Conservation (phyloP, 2,113 vertebrate species). For the Nerophis ophidion region DNA sequence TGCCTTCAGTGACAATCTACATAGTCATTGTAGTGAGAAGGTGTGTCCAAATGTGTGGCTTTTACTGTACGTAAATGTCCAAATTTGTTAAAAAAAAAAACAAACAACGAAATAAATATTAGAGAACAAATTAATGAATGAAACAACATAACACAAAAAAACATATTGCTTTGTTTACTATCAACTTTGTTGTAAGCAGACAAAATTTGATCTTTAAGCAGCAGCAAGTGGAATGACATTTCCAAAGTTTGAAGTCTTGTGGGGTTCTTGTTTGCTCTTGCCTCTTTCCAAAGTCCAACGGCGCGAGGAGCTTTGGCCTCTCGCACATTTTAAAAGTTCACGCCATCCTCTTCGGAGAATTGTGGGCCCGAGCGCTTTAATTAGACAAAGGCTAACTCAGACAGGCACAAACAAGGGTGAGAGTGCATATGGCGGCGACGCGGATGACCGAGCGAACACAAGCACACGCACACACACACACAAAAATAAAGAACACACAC, state of each 20-base stretch:
- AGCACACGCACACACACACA: no score
- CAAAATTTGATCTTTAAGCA: background rate
- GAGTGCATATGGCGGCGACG: background rate
- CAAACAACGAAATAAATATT: no score
- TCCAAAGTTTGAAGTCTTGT: slow-evolving; percentile 31
- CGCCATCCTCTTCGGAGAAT: slow-evolving; percentile 28
- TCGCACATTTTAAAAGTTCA: slow-evolving; percentile 49
- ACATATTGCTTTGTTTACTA: no score
- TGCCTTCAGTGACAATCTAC: no score
- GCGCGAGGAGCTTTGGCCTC: slow-evolving; percentile 16
- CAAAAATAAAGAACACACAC: slow-evolving; percentile 42
- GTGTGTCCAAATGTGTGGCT: no score
- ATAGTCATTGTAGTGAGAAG: no score
- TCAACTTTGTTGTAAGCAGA: no score
- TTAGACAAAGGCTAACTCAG: slow-evolving; percentile 25
- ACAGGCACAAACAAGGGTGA: slow-evolving; percentile 4
- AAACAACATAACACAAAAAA: no score
- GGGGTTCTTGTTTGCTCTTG: slow-evolving; percentile 16
- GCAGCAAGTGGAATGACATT: slow-evolving; percentile 15
- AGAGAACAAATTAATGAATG: no score
- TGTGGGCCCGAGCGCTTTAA: slow-evolving; percentile 20
- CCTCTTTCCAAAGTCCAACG: slow-evolving; percentile 27
- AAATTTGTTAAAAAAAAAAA: no score
- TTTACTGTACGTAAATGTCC: no score
- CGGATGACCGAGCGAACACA: background rate